Evolutionary conservation across 2,797 vertebrate genomes (phyloP).

Genomic region (Xiphophorus birchmanni): DNA sequence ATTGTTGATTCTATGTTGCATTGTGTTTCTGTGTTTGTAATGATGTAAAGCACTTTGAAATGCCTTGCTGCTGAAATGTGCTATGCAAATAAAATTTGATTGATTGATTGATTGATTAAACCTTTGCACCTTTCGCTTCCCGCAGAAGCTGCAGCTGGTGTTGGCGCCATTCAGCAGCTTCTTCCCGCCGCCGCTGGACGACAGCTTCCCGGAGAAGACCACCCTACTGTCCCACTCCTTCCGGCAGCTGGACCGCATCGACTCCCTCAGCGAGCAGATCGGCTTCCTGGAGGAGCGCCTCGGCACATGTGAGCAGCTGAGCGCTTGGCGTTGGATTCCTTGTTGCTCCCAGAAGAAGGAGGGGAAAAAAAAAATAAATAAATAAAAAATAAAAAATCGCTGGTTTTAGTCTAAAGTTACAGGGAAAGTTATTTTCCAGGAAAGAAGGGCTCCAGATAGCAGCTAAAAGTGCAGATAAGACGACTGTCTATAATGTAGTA

Average conservation of each 20-base stretch:
- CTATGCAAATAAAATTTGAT: too few relatives aligned
- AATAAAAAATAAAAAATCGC: neutral
- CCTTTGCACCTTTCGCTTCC: neutral
- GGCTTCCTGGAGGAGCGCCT: conserved; percentile 94
- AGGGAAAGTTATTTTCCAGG: conserved; percentile 12
- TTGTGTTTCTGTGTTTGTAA: too few relatives aligned
- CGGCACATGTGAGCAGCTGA: conserved; percentile 88
- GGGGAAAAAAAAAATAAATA: neutral
- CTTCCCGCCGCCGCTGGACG: conserved; percentile 74
- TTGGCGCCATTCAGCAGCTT: conserved; percentile 87
- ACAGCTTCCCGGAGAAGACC: conserved; percentile 79
- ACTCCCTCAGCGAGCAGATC: conserved; percentile 96
- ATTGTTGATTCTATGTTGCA: too few relatives aligned
- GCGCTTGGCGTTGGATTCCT: conserved; percentile 2
- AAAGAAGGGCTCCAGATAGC: conserved; percentile 5
- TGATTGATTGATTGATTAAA: too few relatives aligned
- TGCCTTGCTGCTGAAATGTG: too few relatives aligned
- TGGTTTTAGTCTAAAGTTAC: neutral
- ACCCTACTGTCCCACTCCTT: conserved; percentile 90
- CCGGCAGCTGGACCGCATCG: conserved; percentile 93
- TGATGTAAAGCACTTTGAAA: too few relatives aligned
- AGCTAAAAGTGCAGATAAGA: conserved; percentile 8
- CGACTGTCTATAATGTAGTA: conserved; percentile 30
- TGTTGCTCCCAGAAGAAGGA: neutral
- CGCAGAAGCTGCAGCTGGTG: conserved; percentile 88